These are phyloP conservation scores for Phenganax marumi DNA, from an alignment of 92 coral and sea anemone genomes.

Conservation along the genomic window DNA sequence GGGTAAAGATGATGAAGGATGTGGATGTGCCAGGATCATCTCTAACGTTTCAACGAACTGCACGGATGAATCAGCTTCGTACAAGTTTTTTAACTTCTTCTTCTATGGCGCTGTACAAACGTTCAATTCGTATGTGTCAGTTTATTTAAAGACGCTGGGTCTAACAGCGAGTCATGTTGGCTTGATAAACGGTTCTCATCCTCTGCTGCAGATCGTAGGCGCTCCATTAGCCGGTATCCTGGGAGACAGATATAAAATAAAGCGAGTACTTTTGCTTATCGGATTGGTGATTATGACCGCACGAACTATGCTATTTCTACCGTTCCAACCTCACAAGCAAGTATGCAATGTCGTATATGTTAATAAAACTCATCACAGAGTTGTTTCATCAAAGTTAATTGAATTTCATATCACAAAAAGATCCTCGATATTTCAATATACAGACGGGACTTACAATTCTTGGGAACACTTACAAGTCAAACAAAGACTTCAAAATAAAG, in stretches of 20 bases:
- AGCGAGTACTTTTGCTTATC: slow-evolving; percentile 54
- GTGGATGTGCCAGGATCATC: not conserved
- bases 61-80: slow-evolving; percentile 55
- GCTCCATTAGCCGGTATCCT: slow-evolving; percentile 62
- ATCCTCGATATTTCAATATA: not conserved
- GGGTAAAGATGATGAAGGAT: not conserved
- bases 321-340: slow-evolving; percentile 66
- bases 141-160: slow-evolving; percentile 69
- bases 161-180: slow-evolving; percentile 66
- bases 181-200: slow-evolving; percentile 65
- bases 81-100: slow-evolving; percentile 63
- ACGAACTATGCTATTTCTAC: slow-evolving; percentile 56
- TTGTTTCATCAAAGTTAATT: slow-evolving; percentile 19
- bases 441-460: not conserved
- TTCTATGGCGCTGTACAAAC: slow-evolving; percentile 70
- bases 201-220: slow-evolving; percentile 65
- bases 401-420: slow-evolving; percentile 30
- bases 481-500: no score
- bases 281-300: slow-evolving; percentile 64
- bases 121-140: slow-evolving; percentile 65
- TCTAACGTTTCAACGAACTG: slow-evolving; percentile 49
- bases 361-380: slow-evolving; percentile 49
- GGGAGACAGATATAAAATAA: slow-evolving; percentile 62
- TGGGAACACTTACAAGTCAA: not conserved
- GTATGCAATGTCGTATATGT: slow-evolving; percentile 56